A percentile compares a stretch with the other conserved stretches of the same genome.
These are phyloP conservation scores for Hetaerina americana DNA, from an alignment of 1,140 invertebrate genomes.

Conservation along the genomic window DNA sequence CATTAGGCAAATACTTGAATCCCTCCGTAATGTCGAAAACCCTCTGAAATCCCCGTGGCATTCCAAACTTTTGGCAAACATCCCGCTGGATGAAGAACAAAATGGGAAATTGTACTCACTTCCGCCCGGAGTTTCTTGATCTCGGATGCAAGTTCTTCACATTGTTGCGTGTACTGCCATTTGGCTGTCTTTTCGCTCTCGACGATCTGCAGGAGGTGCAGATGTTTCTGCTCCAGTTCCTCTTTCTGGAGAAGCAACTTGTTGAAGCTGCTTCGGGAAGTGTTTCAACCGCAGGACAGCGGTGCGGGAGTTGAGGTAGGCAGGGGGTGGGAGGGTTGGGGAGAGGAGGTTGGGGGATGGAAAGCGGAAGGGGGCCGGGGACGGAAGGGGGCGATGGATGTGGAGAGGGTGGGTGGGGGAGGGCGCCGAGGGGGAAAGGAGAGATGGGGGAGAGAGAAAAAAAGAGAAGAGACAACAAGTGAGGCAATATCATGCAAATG, in stretches of 20 bases:
- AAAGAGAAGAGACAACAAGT: too few relatives aligned
- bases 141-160: slow-evolving; percentile 75
- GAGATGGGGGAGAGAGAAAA: too few relatives aligned
- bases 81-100: too few relatives aligned
- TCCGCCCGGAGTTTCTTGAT: slow-evolving; percentile 81
- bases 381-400: too few relatives aligned
- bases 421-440: too few relatives aligned
- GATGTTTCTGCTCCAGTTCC: slow-evolving; percentile 84
- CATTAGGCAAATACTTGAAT: neutral
- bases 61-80: neutral
- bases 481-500: too few relatives aligned
- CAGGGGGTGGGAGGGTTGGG: too few relatives aligned
- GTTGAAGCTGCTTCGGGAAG: slow-evolving; percentile 61
- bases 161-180: slow-evolving; percentile 87
- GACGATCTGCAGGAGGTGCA: slow-evolving; percentile 82
- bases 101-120: too few relatives aligned
- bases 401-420: too few relatives aligned
- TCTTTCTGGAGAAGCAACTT: slow-evolving; percentile 82
- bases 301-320: neutral
- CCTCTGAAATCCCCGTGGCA: neutral
- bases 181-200: slow-evolving; percentile 87
- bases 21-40: neutral
- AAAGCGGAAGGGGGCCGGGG: too few relatives aligned
- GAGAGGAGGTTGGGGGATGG: too few relatives aligned
- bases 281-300: neutral